These are phyloP conservation scores for Drosophila pruinosa DNA, from an alignment of 1,140 invertebrate genomes.

Conservation along the genomic window DNA sequence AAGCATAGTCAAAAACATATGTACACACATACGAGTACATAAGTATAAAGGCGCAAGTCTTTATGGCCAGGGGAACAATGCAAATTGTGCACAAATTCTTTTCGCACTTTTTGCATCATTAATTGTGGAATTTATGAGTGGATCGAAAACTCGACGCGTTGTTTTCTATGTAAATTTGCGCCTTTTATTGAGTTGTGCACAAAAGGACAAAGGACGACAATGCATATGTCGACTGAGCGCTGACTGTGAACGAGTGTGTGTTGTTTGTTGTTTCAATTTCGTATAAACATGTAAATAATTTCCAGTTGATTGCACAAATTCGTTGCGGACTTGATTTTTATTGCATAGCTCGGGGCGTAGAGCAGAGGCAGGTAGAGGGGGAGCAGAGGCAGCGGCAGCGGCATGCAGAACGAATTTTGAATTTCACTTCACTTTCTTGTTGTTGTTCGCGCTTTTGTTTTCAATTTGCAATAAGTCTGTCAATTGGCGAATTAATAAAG, in stretches of 20 bases:
- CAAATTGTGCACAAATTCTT: constrained; percentile 66
- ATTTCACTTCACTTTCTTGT: constrained; percentile 19
- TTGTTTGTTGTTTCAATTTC: constrained; percentile 79
- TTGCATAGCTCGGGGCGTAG: constrained; percentile 66
- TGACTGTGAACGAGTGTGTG: constrained; percentile 18
- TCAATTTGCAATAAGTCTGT: constrained; percentile 82
- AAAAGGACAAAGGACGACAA: constrained; percentile 39
- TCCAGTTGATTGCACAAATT: constrained; percentile 78
- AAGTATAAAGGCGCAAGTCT: constrained; percentile 20
- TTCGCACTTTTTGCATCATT: constrained; percentile 82
- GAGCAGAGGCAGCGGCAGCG: no score
- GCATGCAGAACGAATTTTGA: constrained; percentile 59
- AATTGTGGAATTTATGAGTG: constrained; percentile 77
- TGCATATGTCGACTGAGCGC: constrained; percentile 38
- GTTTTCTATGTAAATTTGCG: constrained; percentile 75
- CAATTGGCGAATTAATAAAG: constrained; percentile 83
- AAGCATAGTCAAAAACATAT: constrained; percentile 25
- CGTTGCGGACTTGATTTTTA: constrained; percentile 79
- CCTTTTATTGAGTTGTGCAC: constrained; percentile 70
- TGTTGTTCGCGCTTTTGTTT: constrained; percentile 75
- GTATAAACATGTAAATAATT: constrained; percentile 81
- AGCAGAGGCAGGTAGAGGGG: no score
- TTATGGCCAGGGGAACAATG: constrained; percentile 45
- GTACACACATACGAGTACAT: constrained; percentile 3
- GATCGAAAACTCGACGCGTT: constrained; percentile 20